phyloP scores from a whole-genome alignment of 2,888 invertebrate species.

The Nasonovia ribisnigri region DNA sequence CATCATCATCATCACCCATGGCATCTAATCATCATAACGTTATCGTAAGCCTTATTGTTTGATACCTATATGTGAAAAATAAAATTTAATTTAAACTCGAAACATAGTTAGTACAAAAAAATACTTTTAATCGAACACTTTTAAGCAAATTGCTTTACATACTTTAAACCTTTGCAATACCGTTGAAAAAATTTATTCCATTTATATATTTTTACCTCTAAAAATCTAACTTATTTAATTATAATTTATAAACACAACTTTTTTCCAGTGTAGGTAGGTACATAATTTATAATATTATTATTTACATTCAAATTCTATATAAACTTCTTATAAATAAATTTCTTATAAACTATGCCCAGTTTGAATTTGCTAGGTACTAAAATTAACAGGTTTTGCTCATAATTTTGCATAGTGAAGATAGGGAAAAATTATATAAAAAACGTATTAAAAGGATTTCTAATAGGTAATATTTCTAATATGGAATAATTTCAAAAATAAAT shows the following conservation, averaged over 20 bases:
- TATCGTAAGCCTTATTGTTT: neutral
- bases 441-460: neutral
- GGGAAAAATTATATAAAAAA: neutral
- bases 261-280: neutral
- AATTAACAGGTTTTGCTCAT: neutral
- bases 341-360: neutral
- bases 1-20: neutral
- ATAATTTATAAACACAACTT: neutral
- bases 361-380: neutral
- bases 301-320: neutral
- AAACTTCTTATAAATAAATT: neutral
- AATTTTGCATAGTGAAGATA: neutral
- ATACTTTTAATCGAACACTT: neutral
- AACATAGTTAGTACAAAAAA: neutral
- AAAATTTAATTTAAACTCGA: neutral
- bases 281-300: neutral
- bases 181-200: neutral
- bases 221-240: neutral
- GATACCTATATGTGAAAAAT: too few relatives aligned
- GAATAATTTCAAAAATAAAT: neutral
- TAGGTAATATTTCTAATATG: neutral
- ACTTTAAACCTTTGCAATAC: neutral
- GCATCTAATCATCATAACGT: neutral
- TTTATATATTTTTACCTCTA: neutral
- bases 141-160: neutral